Base-by-base conservation (phyloP, 2,797 vertebrate species). In the Paguma larvata region DNA sequence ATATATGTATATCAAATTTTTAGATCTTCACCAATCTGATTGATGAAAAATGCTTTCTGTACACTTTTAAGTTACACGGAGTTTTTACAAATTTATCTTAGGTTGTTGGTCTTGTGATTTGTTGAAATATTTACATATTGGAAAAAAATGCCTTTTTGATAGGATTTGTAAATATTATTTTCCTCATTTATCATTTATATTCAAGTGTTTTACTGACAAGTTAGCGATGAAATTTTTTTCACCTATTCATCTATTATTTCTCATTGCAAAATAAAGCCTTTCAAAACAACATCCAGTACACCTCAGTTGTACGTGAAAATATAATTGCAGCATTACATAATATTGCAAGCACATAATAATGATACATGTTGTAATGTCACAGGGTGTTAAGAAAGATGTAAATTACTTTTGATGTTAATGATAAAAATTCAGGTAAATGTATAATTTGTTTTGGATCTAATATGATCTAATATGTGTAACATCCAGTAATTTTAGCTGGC, bases 391-490 rank as follows among this genome's bases (percentile, higher is more conserved):
- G 34, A 91, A 93, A 90, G 85, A 75, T 67, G 1, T 62, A 59
- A 82, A 67, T 65, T 46, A 70, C 51, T 92, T 80, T 85, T 6
- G 63, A 32, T 82, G 4, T 95, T 68, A 89, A 63, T 72, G 78
- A 41, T 68, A 88, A 82, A 80, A 75, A 53, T 73, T 72, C 34
- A 56, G 51, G 8, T 10, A 91, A 88, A 80, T 44, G 3, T 53
- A 63, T 72, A 48, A 46, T 94, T 77, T 78, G 5, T 89, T 90
- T 78, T 59, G 89, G 34, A 89, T 38, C 38, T 38, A n/a, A n/a
- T n/a, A n/a, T 85, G 41, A 34, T 85, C 14, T 95, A 68, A 84
- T 95, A 67, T 85, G 84, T 82, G 92, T 68, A 87, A 80, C 46
- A 70, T 78, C 53, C 92, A 21, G 34, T 78, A 78, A 85, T 30